A percentile compares a stretch with the other conserved stretches of the same genome.
phyloP scores from a whole-genome alignment of 2,113 vertebrate genomes.

The Eptesicus fuscus region DNA sequence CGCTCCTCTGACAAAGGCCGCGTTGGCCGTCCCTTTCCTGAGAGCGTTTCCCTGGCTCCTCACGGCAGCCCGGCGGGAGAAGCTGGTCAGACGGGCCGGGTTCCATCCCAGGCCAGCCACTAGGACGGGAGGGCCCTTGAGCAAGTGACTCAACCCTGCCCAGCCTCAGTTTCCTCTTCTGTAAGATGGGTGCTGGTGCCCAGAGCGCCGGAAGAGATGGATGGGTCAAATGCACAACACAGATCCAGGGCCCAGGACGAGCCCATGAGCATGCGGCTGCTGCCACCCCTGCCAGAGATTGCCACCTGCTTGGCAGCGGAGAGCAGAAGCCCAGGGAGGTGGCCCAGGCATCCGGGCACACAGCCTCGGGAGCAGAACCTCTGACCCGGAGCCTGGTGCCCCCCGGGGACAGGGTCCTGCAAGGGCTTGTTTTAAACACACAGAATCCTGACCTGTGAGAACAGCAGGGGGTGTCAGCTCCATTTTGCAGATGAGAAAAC shows the following conservation, averaged over 20 bases:
- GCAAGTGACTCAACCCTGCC: not conserved
- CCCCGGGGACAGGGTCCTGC: not conserved
- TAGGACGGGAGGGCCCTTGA: accelerated
- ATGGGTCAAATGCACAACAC: accelerated
- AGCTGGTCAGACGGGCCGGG: not conserved
- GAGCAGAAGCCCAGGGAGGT: not conserved
- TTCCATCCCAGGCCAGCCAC: not conserved
- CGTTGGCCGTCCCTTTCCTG: accelerated
- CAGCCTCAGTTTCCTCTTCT: not conserved
- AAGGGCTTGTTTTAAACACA: not conserved
- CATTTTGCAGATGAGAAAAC: not conserved
- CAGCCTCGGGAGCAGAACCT: not conserved
- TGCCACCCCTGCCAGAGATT: accelerated
- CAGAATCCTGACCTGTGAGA: too few relatives aligned
- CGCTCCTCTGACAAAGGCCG: accelerated
- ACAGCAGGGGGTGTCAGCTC: not conserved
- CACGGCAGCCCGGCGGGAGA: accelerated
- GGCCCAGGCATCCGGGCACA: accelerated
- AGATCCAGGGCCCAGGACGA: not conserved
- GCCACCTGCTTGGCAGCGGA: accelerated
- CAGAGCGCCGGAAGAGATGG: not conserved
- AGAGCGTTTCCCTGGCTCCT: not conserved
- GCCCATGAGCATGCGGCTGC: accelerated
- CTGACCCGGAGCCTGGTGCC: not conserved
- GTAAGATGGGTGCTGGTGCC: not conserved